Evolutionary conservation across 1,140 invertebrate genomes (phyloP).

Genomic region (Lordiphosa clarofinis): DNA sequence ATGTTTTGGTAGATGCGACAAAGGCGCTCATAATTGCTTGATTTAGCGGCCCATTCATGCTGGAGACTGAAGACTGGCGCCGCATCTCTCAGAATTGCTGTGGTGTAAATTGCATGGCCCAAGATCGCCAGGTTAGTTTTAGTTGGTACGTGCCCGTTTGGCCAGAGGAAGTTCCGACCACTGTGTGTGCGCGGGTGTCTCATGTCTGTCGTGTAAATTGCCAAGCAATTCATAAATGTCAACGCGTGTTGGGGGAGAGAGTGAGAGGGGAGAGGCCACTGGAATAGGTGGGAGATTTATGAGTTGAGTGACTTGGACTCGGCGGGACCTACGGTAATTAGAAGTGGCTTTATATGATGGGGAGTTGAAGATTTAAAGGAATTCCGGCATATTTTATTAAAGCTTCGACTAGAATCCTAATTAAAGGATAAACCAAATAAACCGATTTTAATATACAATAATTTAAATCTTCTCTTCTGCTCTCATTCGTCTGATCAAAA

Average conservation of each 20-base stretch:
- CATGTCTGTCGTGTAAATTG: slow-evolving; percentile 66
- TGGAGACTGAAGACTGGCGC: slow-evolving; percentile 24
- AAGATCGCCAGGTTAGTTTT: slow-evolving; percentile 35
- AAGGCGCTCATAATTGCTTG: slow-evolving; percentile 77
- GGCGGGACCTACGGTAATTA: slow-evolving; percentile 40
- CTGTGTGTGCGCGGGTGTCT: slow-evolving; percentile 55
- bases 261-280: slow-evolving; percentile 7
- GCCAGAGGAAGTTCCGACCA: neutral
- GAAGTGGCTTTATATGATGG: slow-evolving; percentile 14
- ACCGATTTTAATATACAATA: too few relatives aligned
- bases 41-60: slow-evolving; percentile 72
- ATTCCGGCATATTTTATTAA: too few relatives aligned
- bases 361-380: too few relatives aligned
- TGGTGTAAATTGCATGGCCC: slow-evolving; percentile 63
- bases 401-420: too few relatives aligned
- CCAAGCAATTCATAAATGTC: slow-evolving; percentile 75
- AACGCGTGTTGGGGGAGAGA: slow-evolving; percentile 43
- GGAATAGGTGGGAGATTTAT: slow-evolving; percentile 48
- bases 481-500: slow-evolving; percentile 42
- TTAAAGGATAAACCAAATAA: too few relatives aligned
- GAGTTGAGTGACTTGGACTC: slow-evolving; percentile 24
- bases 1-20: slow-evolving; percentile 60
- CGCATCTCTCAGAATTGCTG: slow-evolving; percentile 5
- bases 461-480: too few relatives aligned
- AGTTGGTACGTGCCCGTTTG: slow-evolving; percentile 3